These are phyloP conservation scores for Ridgeia piscesae DNA, from an alignment of 1,140 invertebrate species.

Conservation along the genomic window DNA sequence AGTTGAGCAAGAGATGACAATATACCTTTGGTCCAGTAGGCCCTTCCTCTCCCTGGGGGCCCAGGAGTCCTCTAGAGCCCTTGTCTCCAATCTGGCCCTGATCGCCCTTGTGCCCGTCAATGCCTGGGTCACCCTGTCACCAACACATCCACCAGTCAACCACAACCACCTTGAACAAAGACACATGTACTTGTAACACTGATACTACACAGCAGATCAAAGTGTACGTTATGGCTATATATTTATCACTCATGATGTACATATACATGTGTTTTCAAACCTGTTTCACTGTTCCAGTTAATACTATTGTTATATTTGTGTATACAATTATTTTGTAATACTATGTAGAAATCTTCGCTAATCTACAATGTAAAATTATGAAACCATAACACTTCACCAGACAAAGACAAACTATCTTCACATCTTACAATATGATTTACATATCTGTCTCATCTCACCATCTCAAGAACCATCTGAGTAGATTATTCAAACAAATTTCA, in stretches of 20 bases:
- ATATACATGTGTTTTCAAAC: not conserved
- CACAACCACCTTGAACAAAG: not conserved
- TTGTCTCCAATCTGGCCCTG: not conserved
- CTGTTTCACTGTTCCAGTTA: not conserved
- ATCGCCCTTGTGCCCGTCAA: constrained; percentile 2
- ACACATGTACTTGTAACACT: not conserved
- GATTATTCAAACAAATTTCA: no score
- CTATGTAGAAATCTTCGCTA: not conserved
- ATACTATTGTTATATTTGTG: not conserved
- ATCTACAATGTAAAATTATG: not conserved
- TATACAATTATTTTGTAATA: not conserved
- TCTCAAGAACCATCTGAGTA: no score
- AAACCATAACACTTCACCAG: no score
- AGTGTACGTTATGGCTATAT: not conserved
- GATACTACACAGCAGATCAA: not conserved
- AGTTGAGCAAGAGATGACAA: not conserved
- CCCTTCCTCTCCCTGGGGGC: not conserved
- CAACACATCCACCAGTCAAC: not conserved
- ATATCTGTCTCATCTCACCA: no score
- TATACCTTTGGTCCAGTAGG: not conserved
- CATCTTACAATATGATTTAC: no score
- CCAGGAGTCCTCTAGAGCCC: not conserved
- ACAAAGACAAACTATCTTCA: no score
- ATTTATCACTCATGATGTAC: not conserved
- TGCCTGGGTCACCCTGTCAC: not conserved